These are phyloP conservation scores for Himantopus leucocephalus DNA, from an alignment of 2,113 vertebrate species.

Conservation along the genomic window DNA sequence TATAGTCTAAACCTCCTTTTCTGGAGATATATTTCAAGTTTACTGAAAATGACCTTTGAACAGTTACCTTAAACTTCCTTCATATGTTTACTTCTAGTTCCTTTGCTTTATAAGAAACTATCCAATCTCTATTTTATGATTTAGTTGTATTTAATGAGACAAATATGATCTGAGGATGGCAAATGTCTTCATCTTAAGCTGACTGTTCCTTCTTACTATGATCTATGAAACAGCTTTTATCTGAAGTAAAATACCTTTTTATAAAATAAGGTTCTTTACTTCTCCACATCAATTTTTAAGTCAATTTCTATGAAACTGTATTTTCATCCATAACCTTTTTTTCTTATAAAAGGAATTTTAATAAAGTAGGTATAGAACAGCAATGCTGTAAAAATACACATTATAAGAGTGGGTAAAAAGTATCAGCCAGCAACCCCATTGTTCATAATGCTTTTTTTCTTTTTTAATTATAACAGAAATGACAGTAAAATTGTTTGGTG, in stretches of 20 bases:
- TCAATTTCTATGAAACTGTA: neutral
- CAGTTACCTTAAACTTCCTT: neutral
- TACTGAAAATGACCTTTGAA: neutral
- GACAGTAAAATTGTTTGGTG: neutral
- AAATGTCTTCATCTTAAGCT: neutral
- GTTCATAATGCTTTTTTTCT: neutral
- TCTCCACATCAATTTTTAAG: neutral
- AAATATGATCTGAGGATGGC: neutral
- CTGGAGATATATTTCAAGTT: neutral
- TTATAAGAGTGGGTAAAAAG: neutral
- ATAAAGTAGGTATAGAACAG: neutral
- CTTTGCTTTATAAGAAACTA: neutral
- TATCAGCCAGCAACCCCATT: neutral
- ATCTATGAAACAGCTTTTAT: neutral
- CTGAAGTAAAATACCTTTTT: neutral
- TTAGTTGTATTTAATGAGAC: neutral
- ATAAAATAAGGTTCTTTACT: neutral
- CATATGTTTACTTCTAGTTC: neutral
- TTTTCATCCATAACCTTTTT: neutral
- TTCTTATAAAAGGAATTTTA: neutral
- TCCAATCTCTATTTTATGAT: neutral
- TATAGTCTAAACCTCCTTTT: neutral
- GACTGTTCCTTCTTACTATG: neutral
- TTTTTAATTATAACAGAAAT: neutral
- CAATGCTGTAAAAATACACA: neutral